These are phyloP conservation scores for Alosa alosa DNA, from an alignment of 2,113 vertebrate species.

Conservation along the genomic window DNA sequence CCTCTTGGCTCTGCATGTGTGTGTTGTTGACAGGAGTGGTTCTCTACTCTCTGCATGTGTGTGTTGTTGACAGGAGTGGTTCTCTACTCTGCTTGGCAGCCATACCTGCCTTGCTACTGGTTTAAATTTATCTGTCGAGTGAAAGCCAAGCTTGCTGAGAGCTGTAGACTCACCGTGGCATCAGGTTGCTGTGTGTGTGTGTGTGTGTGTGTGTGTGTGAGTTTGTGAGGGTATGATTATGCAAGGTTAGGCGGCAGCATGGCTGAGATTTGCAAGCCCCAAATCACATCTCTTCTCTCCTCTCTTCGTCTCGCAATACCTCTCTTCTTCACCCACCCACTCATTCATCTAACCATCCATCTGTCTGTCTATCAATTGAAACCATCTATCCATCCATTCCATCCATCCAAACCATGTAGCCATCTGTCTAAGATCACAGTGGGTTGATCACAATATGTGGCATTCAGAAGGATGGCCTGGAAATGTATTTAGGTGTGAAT, in stretches of 20 bases:
- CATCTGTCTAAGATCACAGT: neutral
- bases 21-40: neutral
- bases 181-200: neutral
- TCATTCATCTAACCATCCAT: neutral
- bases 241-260: neutral
- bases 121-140: neutral
- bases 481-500: neutral
- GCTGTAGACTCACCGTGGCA: neutral
- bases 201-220: conserved; percentile 20
- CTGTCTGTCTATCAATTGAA: neutral
- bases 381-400: conserved; percentile 1
- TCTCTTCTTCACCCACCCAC: neutral
- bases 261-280: neutral
- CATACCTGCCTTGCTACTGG: neutral
- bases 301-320: neutral
- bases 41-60: neutral
- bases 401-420: neutral
- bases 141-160: conserved; percentile 5
- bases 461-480: neutral
- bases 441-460: neutral
- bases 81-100: neutral
- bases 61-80: neutral
- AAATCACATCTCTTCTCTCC: neutral
- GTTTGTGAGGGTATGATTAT: neutral
- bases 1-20: neutral